These are phyloP conservation scores for Ptychodera flava DNA, from an alignment of 35 echinoderm and acorn worm species.

Conservation along the genomic window DNA sequence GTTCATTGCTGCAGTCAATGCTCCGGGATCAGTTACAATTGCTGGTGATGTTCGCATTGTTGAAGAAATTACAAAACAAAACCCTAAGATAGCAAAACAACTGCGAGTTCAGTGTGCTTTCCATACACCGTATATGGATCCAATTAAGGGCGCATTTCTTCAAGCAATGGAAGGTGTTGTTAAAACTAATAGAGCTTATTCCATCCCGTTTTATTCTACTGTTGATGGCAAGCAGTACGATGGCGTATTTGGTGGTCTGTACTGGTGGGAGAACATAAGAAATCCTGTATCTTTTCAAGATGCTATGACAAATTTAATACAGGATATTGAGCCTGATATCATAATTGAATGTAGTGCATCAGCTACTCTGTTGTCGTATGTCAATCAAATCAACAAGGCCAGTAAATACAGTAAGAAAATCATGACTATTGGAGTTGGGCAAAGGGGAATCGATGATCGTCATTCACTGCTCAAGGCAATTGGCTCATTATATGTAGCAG, in stretches of 20 bases:
- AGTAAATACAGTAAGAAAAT: slow-evolving; percentile 18
- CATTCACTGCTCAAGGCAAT: slow-evolving; percentile 37
- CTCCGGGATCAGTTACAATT: too few relatives aligned
- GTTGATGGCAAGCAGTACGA: slow-evolving; percentile 57
- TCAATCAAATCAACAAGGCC: slow-evolving; percentile 61
- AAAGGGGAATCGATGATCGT: slow-evolving; percentile 63
- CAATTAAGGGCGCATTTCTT: slow-evolving; percentile 59
- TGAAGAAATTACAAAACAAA: slow-evolving; percentile 48
- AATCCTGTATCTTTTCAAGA: slow-evolving; percentile 65
- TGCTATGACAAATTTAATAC: slow-evolving; percentile 59
- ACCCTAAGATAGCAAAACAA: slow-evolving; percentile 54
- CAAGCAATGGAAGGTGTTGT: slow-evolving; percentile 58
- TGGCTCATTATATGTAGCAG: slow-evolving; percentile 35
- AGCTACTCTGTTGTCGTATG: slow-evolving; percentile 56
- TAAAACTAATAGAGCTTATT: slow-evolving; percentile 26
- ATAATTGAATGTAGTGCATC: slow-evolving; percentile 73
- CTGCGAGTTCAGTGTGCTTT: slow-evolving; percentile 73
- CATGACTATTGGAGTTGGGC: slow-evolving; percentile 41
- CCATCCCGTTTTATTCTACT: slow-evolving; percentile 67
- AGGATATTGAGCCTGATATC: slow-evolving; percentile 36
- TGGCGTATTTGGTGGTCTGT: slow-evolving; percentile 63
- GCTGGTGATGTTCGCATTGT: slow-evolving; percentile 58
- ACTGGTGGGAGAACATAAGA: slow-evolving; percentile 96
- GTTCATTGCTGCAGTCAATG: slow-evolving; percentile 80
- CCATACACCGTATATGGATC: slow-evolving; percentile 86